Evolutionary conservation across 2,113 vertebrate genomes (phyloP), one percentile per base, ranked within the genome.

Genomic region (Promerops cafer): DNA sequence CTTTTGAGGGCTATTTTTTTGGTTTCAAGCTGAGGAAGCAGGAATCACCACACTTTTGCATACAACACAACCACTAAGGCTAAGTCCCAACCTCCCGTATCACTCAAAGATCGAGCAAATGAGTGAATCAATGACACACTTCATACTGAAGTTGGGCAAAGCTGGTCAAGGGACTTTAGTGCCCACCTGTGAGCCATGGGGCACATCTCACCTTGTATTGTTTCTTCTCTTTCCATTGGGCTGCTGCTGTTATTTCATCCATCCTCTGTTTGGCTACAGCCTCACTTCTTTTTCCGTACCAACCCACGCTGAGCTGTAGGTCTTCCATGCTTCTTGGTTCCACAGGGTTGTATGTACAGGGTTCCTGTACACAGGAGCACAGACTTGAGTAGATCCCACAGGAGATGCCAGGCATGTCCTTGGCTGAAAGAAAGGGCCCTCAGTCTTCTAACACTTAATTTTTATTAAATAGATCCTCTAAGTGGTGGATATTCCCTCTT

Each of bases 261-360:
- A 68, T 91, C 72, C 57, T 91, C 75, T 76, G 63, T 93, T 95
- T 82, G 85, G 81, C 95, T 96, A 76, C 90, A 94, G 94, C 90
- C 80, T 86, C 88, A 81, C 86, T 87, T 92, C 69, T 75, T 42
- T 89, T 85, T 82, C 57, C 8, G 4, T 87, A 82, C n/a, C 77
- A 56, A 47, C 66, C 69, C 60, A 77, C 1, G 40, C 79, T 77
- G 50, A 90, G 61, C 90, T 74, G 7, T 86, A 94, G 85, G 44
- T 78, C 82, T 81, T 93, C 77, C 22, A 7, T 81, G 75, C 50
- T 87, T 59, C 83, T 71, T 71, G 59, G 35, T 92, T 85, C 45
- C 24, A 17, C 22, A 42, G 68, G 44, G 27, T 18, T 68, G 13
- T 52, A 22, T 28, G 70, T 47, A 33, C 53, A 68, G 63, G 33